Conservation (phyloP, 1,140 invertebrate species). For the Trypoxylus dichotomus region DNA sequence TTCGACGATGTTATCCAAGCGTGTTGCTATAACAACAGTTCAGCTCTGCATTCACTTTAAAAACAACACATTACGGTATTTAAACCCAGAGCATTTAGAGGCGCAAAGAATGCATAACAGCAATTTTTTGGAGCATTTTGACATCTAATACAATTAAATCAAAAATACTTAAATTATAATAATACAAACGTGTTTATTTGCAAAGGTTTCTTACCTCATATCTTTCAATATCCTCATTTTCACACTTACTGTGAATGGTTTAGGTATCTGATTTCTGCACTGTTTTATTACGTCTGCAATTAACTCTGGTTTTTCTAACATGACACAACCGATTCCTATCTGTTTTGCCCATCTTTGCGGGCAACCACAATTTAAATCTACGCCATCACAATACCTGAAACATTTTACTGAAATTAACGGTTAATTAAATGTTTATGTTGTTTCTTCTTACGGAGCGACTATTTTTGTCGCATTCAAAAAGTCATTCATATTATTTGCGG, state of each 20-base stretch:
- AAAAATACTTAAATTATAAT: too few relatives aligned
- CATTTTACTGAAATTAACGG: background rate
- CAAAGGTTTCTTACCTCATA: slow-evolving; percentile 49
- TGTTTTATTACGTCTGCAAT: slow-evolving; percentile 80
- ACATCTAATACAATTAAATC: too few relatives aligned
- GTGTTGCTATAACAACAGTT: too few relatives aligned
- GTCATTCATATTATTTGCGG: slow-evolving; percentile 80
- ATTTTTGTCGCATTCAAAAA: slow-evolving; percentile 84
- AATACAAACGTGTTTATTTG: too few relatives aligned
- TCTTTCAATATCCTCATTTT: slow-evolving; percentile 83
- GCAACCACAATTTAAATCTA: slow-evolving; percentile 96
- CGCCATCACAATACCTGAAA: slow-evolving; percentile 78
- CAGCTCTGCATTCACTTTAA: too few relatives aligned
- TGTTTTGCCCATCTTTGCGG: slow-evolving; percentile 94
- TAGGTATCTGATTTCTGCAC: slow-evolving; percentile 70
- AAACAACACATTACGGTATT: too few relatives aligned
- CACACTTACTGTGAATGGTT: slow-evolving; percentile 84
- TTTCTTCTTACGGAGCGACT: slow-evolving; percentile 71
- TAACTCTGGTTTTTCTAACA: slow-evolving; percentile 82
- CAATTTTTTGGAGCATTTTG: too few relatives aligned
- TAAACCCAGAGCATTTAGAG: too few relatives aligned
- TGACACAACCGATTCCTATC: slow-evolving; percentile 85
- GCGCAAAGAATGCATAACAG: too few relatives aligned
- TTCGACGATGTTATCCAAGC: too few relatives aligned
- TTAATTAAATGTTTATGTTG: slow-evolving; percentile 31